Percentiles rank a stretch among this genome's conserved stretches.
Evolutionary conservation across 92 coral and sea anemone species (phyloP).

Genomic region (Porites rus): DNA sequence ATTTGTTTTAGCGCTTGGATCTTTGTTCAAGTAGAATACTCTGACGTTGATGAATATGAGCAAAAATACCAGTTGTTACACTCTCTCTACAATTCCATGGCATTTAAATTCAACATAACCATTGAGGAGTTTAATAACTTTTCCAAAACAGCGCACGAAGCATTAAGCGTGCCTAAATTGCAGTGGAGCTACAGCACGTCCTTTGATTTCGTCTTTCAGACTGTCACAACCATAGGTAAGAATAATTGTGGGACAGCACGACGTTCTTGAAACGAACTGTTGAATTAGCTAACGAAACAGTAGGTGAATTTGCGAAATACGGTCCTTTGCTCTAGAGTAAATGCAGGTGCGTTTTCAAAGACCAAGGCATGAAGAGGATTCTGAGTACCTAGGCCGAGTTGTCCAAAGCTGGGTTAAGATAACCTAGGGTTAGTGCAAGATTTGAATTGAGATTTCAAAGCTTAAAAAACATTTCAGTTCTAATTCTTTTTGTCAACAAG

Average conservation of each 20-base stretch:
- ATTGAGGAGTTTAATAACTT: slow-evolving; percentile 49
- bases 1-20: slow-evolving; percentile 33
- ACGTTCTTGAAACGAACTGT: no score
- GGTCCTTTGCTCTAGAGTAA: no score
- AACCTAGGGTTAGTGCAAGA: no score
- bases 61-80: slow-evolving; percentile 10
- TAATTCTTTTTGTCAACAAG: no score
- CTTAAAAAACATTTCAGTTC: no score
- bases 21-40: slow-evolving; percentile 44
- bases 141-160: slow-evolving; percentile 31
- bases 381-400: no score
- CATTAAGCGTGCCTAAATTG: slow-evolving; percentile 29
- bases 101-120: slow-evolving; percentile 56
- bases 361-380: no score
- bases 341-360: no score
- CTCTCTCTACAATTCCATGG: slow-evolving; percentile 53
- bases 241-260: background rate
- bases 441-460: no score
- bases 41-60: background rate
- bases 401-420: no score
- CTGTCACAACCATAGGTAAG: slow-evolving; percentile 68
- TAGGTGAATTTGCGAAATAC: no score
- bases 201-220: slow-evolving; percentile 47
- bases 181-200: slow-evolving; percentile 31
- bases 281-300: no score